phyloP scores from a whole-genome alignment of 2,113 vertebrate genomes.

The Hyperopisus bebe region DNA sequence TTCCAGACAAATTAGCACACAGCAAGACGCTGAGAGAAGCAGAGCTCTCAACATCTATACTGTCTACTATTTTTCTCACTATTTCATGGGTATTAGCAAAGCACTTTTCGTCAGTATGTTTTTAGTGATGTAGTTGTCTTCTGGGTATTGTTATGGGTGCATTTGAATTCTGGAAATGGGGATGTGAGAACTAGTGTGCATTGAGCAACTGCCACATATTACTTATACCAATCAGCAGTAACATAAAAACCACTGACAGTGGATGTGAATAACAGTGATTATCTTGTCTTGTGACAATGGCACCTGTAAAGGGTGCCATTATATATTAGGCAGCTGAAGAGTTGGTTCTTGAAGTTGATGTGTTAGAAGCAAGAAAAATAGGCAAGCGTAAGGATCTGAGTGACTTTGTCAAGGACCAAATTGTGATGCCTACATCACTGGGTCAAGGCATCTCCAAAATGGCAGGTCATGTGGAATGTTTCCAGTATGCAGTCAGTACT shows the following conservation, averaged over 20 bases:
- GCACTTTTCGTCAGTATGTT: neutral
- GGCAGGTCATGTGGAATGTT: neutral
- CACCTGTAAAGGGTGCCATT: neutral
- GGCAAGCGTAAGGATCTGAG: neutral
- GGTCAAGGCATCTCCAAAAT: neutral
- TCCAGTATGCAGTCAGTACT: neutral
- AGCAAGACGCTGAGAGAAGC: neutral
- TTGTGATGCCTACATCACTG: neutral
- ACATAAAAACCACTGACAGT: neutral
- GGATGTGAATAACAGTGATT: neutral
- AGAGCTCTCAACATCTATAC: neutral
- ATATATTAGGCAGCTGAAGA: neutral
- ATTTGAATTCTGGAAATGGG: neutral
- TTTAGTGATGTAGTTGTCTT: neutral
- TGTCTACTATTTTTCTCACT: neutral
- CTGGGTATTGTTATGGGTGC: neutral
- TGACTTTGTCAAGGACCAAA: neutral
- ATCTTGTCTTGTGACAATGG: neutral
- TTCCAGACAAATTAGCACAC: neutral
- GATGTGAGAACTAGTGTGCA: neutral
- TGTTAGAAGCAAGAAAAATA: neutral
- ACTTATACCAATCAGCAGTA: neutral
- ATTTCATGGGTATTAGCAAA: slow-evolving; percentile 14
- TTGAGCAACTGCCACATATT: neutral
- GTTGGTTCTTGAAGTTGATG: neutral